Percentiles rank a stretch among this genome's conserved stretches.
Evolutionary conservation across 2,888 invertebrate species (phyloP).

Genomic region (Baccha elongata): DNA sequence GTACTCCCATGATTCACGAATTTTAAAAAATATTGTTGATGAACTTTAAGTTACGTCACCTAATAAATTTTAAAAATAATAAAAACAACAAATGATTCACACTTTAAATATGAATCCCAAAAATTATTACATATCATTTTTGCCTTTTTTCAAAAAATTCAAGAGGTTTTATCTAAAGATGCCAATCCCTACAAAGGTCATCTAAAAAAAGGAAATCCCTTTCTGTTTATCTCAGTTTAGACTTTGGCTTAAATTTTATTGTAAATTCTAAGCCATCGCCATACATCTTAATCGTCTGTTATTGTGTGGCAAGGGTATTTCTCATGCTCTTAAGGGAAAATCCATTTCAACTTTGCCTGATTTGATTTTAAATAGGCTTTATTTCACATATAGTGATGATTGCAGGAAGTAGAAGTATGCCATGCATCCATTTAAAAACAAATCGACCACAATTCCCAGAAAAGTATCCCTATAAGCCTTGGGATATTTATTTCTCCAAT

Average conservation of each 20-base stretch:
- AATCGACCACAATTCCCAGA: constrained; percentile 11
- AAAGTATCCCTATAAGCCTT: constrained; percentile 8
- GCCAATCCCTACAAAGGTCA: too few species aligned
- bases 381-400: neutral
- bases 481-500: constrained; percentile 32
- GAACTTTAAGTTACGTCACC: too few species aligned
- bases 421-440: neutral
- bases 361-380: neutral
- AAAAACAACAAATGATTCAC: too few species aligned
- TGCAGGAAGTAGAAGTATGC: neutral
- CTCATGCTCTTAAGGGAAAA: neutral
- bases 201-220: too few species aligned
- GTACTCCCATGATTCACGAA: too few species aligned
- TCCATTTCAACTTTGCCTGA: neutral
- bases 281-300: neutral
- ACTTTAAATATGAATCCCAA: too few species aligned
- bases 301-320: neutral
- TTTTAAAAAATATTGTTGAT: too few species aligned
- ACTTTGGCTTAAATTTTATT: neutral
- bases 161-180: too few species aligned
- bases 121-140: too few species aligned
- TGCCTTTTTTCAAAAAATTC: too few species aligned
- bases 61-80: too few species aligned
- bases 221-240: too few species aligned
- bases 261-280: neutral